Percentiles rank a stretch among this genome's conserved stretches.
phyloP scores from a whole-genome alignment of 2,113 vertebrate genomes.

The Camelus dromedarius region DNA sequence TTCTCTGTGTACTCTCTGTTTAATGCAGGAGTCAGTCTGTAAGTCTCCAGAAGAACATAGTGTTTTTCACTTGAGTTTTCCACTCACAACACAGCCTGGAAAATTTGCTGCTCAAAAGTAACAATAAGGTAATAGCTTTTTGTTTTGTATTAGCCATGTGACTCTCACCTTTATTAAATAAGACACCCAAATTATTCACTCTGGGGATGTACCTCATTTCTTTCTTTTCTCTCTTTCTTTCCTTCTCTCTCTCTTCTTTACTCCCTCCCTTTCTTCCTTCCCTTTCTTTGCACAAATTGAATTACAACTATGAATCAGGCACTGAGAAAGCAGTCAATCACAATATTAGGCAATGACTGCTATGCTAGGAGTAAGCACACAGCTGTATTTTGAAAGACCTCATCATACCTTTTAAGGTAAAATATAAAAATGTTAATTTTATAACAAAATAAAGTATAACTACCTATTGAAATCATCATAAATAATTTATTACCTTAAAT shows the following conservation, averaged over 20 bases:
- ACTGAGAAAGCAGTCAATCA: neutral
- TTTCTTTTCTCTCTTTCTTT: neutral
- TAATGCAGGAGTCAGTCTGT: neutral
- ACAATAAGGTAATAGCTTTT: neutral
- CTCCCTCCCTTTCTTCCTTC: neutral
- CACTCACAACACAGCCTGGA: neutral
- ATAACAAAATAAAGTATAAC: neutral
- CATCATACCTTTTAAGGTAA: conserved; percentile 15
- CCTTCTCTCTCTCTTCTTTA: neutral
- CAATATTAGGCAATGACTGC: neutral
- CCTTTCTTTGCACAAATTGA: neutral
- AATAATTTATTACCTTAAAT: conserved; percentile 28
- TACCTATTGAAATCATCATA: conserved; percentile 11
- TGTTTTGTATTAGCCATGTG: neutral
- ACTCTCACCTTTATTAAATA: neutral
- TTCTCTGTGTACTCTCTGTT: neutral
- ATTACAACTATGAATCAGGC: neutral
- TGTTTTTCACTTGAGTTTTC: neutral
- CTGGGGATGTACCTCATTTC: neutral
- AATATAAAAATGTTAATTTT: neutral
- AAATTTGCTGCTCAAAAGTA: neutral
- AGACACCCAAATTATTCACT: neutral
- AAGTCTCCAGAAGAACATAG: neutral
- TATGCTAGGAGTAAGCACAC: neutral
- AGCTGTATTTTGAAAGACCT: neutral